Conservation (phyloP, 1,140 invertebrate genomes). For the Eufriesea mexicana region DNA sequence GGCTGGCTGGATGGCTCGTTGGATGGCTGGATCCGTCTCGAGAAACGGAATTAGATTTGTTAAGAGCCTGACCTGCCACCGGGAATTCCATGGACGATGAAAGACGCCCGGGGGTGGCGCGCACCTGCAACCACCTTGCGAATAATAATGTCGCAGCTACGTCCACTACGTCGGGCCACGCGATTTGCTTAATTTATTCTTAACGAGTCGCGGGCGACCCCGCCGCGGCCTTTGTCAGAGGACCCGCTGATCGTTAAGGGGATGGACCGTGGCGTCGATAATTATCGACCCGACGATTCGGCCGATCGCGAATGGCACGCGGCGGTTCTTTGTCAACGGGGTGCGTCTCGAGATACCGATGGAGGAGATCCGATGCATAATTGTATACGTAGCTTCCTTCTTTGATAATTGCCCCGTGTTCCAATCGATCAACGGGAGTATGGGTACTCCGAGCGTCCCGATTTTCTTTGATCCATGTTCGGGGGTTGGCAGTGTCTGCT, state of each 20-base stretch:
- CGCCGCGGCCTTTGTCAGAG: constrained; percentile 8
- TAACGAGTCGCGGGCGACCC: constrained; percentile 17
- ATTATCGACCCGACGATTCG: constrained; percentile 26
- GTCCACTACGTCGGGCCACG: background rate
- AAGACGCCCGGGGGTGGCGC: background rate
- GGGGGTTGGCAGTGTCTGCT: background rate
- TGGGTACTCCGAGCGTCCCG: no score
- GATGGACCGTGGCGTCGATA: background rate
- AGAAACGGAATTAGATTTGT: constrained; percentile 58
- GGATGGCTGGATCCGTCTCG: no score
- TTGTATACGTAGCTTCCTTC: background rate
- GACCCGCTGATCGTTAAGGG: constrained; percentile 14
- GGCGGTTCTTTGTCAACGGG: background rate
- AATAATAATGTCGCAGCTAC: constrained; percentile 31
- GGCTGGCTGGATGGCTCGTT: no score
- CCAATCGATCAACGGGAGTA: background rate
- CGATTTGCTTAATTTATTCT: constrained; percentile 44
- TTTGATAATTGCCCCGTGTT: background rate
- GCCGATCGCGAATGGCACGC: constrained; percentile 20
- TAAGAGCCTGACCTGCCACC: constrained; percentile 35
- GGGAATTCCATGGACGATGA: background rate
- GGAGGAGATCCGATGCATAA: background rate
- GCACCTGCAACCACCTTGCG: constrained; percentile 12
- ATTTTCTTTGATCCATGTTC: no score
- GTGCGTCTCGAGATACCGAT: no score